phyloP scores from a whole-genome alignment of 2,113 vertebrate species.

The Syngnathus floridae region DNA sequence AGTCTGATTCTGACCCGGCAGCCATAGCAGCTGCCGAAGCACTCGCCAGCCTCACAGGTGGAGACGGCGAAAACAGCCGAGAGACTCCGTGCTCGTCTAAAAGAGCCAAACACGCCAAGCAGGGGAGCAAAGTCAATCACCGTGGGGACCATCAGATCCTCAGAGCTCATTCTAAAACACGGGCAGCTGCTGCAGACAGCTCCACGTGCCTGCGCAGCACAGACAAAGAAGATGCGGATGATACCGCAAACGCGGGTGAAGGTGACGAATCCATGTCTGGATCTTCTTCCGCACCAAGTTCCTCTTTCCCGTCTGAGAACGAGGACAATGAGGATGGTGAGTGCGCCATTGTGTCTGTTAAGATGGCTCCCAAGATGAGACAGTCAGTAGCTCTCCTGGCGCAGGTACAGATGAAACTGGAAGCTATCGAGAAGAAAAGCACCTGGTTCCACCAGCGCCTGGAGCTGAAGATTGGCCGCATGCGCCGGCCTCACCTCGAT shows the following conservation, averaged over 20 bases:
- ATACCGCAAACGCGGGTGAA: conserved; percentile 53
- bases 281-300: conserved; percentile 68
- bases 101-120: conserved; percentile 49
- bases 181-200: conserved; percentile 67
- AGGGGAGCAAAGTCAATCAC: conserved; percentile 36
- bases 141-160: conserved; percentile 44
- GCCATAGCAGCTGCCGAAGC: conserved; percentile 70
- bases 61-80: conserved; percentile 49
- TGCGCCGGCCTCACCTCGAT: conserved; percentile 80
- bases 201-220: conserved; percentile 59
- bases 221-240: conserved; percentile 48
- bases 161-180: conserved; percentile 47
- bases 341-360: conserved; percentile 76
- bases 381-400: conserved; percentile 81
- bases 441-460: conserved; percentile 79
- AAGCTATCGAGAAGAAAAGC: conserved; percentile 80
- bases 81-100: conserved; percentile 65
- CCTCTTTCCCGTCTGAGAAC: conserved; percentile 69
- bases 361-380: conserved; percentile 76
- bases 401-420: conserved; percentile 80
- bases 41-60: conserved; percentile 64
- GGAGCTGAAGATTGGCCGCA: conserved; percentile 77
- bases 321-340: conserved; percentile 75
- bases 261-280: conserved; percentile 62
- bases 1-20: conserved; percentile 68